Percentiles rank a stretch among this genome's conserved stretches.
Evolutionary conservation across 2,113 vertebrate species (phyloP).

Genomic region (Ciconia boyciana): DNA sequence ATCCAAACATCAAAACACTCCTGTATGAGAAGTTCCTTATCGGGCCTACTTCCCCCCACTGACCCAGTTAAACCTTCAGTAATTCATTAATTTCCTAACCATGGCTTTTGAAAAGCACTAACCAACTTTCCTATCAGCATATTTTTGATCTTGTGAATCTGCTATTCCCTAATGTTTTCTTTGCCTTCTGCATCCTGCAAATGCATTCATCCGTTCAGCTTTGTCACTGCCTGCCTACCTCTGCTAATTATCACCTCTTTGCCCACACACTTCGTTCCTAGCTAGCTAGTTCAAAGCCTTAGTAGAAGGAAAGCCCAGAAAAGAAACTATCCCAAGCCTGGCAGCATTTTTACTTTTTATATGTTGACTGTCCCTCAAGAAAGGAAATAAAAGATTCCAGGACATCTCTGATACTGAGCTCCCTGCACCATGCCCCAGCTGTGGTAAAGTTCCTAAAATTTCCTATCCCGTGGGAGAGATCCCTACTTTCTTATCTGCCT

Average conservation of each 20-base stretch:
- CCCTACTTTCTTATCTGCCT: not conserved
- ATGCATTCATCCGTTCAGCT: not conserved
- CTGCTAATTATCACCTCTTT: not conserved
- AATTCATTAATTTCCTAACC: conserved; percentile 10
- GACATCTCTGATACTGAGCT: not conserved
- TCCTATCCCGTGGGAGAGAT: not conserved
- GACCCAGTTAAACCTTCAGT: not conserved
- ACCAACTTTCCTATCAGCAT: not conserved
- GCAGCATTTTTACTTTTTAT: not conserved
- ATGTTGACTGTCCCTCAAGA: not conserved
- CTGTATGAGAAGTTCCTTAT: not conserved
- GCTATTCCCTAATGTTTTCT: not conserved
- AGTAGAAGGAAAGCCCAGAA: not conserved
- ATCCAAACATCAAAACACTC: conserved; percentile 1
- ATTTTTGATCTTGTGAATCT: not conserved
- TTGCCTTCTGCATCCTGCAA: not conserved
- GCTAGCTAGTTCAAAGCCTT: not conserved
- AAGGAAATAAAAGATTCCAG: not conserved
- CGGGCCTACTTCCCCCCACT: not conserved
- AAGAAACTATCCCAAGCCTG: not conserved
- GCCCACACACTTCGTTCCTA: not conserved
- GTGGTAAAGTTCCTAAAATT: not conserved
- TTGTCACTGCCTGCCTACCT: not conserved
- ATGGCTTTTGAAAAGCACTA: not conserved
- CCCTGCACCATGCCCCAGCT: not conserved